A percentile compares a stretch with the other conserved stretches of the same genome.
Conservation (phyloP, 2,797 vertebrate species). For the Scolopax rusticola region DNA sequence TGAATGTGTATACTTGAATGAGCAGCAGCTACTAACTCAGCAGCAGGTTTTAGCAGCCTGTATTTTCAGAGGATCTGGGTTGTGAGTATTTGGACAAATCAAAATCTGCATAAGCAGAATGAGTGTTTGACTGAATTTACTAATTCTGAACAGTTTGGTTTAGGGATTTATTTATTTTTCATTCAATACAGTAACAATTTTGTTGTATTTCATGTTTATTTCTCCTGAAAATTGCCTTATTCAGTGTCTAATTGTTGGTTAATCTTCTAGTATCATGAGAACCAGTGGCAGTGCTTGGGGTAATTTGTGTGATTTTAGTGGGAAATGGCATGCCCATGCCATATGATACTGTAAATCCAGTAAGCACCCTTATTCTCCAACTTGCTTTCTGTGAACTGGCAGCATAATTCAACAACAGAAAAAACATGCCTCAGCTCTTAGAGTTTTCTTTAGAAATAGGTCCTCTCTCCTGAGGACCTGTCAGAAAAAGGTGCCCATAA, state of each 20-base stretch:
- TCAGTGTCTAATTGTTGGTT: not conserved
- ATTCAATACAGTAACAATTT: not conserved
- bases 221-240: not conserved
- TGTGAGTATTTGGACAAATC: not conserved
- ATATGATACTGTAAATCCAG: not conserved
- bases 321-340: not conserved
- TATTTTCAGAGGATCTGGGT: not conserved
- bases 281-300: not conserved
- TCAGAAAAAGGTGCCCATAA: not conserved
- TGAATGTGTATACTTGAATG: not conserved
- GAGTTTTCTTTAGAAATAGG: not conserved
- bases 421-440: not conserved
- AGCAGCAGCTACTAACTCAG: not conserved
- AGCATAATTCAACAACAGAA: not conserved
- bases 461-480: not conserved
- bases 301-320: not conserved
- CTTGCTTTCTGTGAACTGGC: not conserved
- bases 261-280: not conserved
- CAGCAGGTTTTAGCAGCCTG: not conserved
- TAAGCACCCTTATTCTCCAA: not conserved
- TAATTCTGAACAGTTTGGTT: not conserved
- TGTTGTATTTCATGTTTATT: not conserved
- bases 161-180: not conserved
- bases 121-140: not conserved
- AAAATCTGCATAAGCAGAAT: not conserved